These are phyloP conservation scores for Acholoe squamosa DNA, from an alignment of 2,888 invertebrate species.

Conservation along the genomic window DNA sequence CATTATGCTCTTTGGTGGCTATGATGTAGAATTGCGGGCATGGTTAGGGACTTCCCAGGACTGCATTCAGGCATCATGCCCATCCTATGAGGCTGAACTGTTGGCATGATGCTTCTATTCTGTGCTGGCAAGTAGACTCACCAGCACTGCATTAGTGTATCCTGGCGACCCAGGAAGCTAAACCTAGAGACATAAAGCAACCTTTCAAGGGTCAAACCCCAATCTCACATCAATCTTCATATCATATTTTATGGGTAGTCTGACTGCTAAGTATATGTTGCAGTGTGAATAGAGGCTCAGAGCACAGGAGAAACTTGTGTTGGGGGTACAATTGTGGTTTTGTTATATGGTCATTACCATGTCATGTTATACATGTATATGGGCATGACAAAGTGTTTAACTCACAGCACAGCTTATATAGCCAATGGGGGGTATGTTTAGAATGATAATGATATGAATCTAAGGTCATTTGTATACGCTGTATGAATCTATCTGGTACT, in stretches of 20 bases:
- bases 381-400: background rate
- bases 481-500: too few species aligned
- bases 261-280: background rate
- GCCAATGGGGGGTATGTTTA: background rate
- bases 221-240: background rate
- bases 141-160: too few species aligned
- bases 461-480: background rate
- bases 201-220: too few species aligned
- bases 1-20: too few species aligned
- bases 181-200: too few species aligned
- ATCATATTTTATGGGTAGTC: background rate
- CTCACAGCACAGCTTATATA: background rate
- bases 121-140: too few species aligned
- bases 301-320: background rate
- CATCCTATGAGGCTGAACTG: too few species aligned
- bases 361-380: conserved; percentile 21
- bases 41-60: too few species aligned
- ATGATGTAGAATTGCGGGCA: too few species aligned
- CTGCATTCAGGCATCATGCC: too few species aligned
- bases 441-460: background rate
- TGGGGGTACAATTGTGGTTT: background rate
- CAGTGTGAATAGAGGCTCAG: background rate
- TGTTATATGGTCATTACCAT: conserved; percentile 4
- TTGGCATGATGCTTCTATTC: too few species aligned
- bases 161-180: too few species aligned